phyloP scores from a whole-genome alignment of 2,888 invertebrate species.

The Dryomyza anilis region DNA sequence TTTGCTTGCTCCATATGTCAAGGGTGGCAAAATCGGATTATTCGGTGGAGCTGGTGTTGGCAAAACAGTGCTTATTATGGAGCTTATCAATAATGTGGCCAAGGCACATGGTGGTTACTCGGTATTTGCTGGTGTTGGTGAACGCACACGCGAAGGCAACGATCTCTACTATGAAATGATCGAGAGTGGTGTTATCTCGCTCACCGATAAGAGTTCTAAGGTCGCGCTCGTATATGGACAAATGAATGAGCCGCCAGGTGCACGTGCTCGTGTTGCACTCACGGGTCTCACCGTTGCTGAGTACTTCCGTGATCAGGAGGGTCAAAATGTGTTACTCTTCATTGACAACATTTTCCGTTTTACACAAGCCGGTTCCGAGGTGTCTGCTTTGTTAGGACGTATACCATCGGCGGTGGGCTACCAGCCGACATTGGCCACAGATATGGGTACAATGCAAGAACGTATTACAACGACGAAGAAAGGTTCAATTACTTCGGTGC shows the following conservation, averaged over 20 bases:
- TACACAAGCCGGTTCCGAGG: conserved; percentile 89
- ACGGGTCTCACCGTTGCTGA: conserved; percentile 93
- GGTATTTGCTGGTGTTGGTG: conserved; percentile 95
- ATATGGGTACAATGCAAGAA: conserved; percentile 97
- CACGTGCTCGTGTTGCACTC: conserved; percentile 89
- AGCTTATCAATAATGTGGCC: conserved; percentile 93
- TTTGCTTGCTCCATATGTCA: conserved; percentile 87
- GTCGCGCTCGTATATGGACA: conserved; percentile 72
- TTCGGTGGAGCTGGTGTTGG: conserved; percentile 96
- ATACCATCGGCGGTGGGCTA: conserved; percentile 95
- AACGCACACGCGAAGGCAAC: conserved; percentile 93
- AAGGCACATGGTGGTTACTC: conserved; percentile 97
- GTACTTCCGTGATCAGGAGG: conserved; percentile 92
- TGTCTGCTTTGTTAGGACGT: conserved; percentile 90
- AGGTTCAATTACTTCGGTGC: conserved; percentile 94
- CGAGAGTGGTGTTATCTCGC: conserved; percentile 88
- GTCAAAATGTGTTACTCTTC: conserved; percentile 92
- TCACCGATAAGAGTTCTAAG: conserved; percentile 88
- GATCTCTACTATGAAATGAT: conserved; percentile 97
- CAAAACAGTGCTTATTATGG: conserved; percentile 95
- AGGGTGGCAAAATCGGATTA: conserved; percentile 92
- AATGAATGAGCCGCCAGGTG: conserved; percentile 79
- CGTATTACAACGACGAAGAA: conserved; percentile 93
- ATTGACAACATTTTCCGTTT: conserved; percentile 97
- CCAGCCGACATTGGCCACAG: conserved; percentile 92